phyloP scores from a whole-genome alignment of 2,113 vertebrate genomes.

The Neolamprologus fasciatus region DNA sequence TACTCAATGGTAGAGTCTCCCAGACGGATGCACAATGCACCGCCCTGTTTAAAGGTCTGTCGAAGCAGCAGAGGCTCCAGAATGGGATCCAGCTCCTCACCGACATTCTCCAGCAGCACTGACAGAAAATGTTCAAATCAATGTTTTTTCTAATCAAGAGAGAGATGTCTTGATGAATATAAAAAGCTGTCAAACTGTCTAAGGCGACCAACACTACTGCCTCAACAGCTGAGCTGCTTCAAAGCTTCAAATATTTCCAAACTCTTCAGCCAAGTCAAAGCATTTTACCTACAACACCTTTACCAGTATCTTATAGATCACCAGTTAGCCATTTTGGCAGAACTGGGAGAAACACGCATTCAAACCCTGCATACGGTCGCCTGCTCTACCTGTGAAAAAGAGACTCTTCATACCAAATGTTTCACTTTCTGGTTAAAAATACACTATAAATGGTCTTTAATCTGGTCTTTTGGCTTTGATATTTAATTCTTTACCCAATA shows the following conservation, averaged over 20 bases:
- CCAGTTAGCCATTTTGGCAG: background rate
- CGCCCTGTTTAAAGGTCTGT: slow-evolving; percentile 85
- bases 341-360: background rate
- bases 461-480: background rate
- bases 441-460: background rate
- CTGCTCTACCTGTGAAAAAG: background rate
- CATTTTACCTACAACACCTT: background rate
- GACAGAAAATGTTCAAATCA: background rate
- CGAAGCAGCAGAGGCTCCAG: slow-evolving; percentile 84
- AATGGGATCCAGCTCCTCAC: slow-evolving; percentile 85
- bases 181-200: background rate
- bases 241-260: background rate
- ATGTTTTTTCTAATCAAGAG: background rate
- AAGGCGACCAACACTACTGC: background rate
- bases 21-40: slow-evolving; percentile 79
- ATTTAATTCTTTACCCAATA: background rate
- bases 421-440: background rate
- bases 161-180: background rate
- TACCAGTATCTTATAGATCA: background rate
- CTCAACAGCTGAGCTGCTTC: background rate
- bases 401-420: background rate
- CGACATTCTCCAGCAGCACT: slow-evolving; percentile 85
- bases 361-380: background rate
- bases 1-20: slow-evolving; percentile 82
- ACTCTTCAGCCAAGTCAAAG: background rate